Evolutionary conservation across 2,113 vertebrate genomes (phyloP).

Genomic region (Montifringilla adamsi): DNA sequence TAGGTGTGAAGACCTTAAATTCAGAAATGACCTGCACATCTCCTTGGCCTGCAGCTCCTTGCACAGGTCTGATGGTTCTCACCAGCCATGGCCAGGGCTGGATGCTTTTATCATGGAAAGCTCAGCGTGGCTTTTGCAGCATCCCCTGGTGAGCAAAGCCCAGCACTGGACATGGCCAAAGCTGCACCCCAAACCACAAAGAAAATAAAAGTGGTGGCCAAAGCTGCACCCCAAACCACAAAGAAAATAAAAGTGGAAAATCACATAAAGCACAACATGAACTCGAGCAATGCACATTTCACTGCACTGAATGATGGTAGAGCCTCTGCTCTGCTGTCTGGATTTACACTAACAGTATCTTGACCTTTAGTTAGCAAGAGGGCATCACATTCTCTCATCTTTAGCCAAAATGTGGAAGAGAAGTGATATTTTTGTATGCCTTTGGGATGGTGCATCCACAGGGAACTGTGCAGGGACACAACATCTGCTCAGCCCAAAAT

Average conservation of each 20-base stretch:
- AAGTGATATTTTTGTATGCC: not conserved
- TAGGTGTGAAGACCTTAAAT: not conserved
- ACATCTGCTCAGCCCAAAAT: not conserved
- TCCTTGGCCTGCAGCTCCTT: not conserved
- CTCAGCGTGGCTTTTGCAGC: rapidly evolving
- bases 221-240: not conserved
- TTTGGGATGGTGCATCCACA: not conserved
- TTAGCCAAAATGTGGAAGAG: not conserved
- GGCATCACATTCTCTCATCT: not conserved
- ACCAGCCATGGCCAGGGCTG: rapidly evolving
- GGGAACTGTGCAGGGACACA: rapidly evolving
- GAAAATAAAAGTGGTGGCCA: not conserved
- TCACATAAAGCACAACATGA: not conserved
- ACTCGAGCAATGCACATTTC: not conserved
- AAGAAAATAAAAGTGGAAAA: not conserved
- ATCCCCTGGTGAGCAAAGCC: not conserved
- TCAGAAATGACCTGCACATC: no score
- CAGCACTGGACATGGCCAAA: not conserved
- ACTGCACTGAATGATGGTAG: not conserved
- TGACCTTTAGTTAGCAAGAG: not conserved
- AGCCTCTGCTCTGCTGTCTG: not conserved
- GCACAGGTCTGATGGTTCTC: not conserved
- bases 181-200: not conserved
- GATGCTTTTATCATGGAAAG: not conserved
- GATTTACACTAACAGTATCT: not conserved